Evolutionary conservation across 1,140 invertebrate species (phyloP).

Genomic region (Monochamus saltuarius): DNA sequence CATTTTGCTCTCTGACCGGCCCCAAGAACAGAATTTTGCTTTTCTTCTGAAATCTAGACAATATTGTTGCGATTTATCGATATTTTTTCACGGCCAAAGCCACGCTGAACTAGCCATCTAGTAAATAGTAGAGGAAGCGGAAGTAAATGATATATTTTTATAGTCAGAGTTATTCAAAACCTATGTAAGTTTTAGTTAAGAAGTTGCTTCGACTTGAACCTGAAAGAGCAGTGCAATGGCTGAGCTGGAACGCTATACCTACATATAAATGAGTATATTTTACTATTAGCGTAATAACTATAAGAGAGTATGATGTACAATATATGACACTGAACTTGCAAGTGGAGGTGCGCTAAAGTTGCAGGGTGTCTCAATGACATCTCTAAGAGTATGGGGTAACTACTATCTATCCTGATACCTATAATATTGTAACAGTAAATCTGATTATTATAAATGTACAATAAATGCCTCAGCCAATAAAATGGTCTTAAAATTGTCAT

Average conservation of each 20-base stretch:
- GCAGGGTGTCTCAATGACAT: conserved; percentile 23
- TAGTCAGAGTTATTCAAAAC: background rate
- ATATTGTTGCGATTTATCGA: too few species aligned
- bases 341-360: conserved; percentile 34
- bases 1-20: too few species aligned
- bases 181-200: conserved; percentile 3
- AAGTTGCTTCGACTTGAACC: background rate
- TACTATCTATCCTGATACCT: conserved; percentile 47
- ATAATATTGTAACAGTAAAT: conserved; percentile 44
- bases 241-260: conserved; percentile 17
- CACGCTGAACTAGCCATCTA: too few species aligned
- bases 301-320: conserved; percentile 37
- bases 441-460: conserved; percentile 47
- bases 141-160: too few species aligned
- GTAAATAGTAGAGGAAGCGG: too few species aligned
- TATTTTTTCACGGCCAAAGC: too few species aligned
- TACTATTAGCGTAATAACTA: conserved; percentile 35
- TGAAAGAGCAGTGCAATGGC: background rate
- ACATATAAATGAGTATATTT: conserved; percentile 43
- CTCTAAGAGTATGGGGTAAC: conserved; percentile 26
- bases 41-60: too few species aligned
- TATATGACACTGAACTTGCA: conserved; percentile 23
- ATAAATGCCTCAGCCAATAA: conserved; percentile 49
- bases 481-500: conserved; percentile 39
- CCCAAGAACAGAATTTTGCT: too few species aligned